These are phyloP conservation scores for Byasa hedistus DNA, from an alignment of 2,888 invertebrate genomes.

Conservation along the genomic window DNA sequence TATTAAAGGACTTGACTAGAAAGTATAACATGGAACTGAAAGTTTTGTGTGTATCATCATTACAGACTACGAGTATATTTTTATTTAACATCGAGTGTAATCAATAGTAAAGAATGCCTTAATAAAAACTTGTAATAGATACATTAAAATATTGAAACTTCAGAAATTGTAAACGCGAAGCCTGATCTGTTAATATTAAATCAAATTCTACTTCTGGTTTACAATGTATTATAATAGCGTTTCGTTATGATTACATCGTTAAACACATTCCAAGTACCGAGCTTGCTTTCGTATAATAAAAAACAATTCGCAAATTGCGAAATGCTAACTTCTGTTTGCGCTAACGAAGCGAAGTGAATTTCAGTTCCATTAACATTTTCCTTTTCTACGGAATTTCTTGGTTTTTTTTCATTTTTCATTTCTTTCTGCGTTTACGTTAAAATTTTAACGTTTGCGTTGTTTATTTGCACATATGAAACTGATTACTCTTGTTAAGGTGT, in stretches of 20 bases:
- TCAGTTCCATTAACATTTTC: slow-evolving; percentile 3
- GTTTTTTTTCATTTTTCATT: no score
- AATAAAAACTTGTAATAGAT: no score
- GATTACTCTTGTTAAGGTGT: no score
- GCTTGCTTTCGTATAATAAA: slow-evolving; percentile 8
- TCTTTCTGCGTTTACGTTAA: neutral
- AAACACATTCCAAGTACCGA: slow-evolving; percentile 6
- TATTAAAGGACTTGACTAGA: no score
- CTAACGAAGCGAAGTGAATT: slow-evolving; percentile 12
- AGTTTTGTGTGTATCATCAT: no score
- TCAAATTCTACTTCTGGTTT: neutral
- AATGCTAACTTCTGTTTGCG: slow-evolving; percentile 15
- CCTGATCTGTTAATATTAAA: neutral
- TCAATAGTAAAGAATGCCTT: no score
- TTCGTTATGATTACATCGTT: neutral
- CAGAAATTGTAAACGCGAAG: neutral
- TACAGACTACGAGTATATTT: no score
- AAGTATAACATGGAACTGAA: no score
- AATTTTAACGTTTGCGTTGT: neutral
- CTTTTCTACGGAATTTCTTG: slow-evolving; percentile 2
- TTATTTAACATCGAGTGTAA: no score
- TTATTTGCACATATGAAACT: no score
- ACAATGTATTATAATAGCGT: neutral
- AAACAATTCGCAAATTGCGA: slow-evolving; percentile 17
- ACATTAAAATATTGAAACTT: neutral